These are phyloP conservation scores for Cisticola juncidis DNA, from an alignment of 2,113 vertebrate genomes.

Conservation along the genomic window DNA sequence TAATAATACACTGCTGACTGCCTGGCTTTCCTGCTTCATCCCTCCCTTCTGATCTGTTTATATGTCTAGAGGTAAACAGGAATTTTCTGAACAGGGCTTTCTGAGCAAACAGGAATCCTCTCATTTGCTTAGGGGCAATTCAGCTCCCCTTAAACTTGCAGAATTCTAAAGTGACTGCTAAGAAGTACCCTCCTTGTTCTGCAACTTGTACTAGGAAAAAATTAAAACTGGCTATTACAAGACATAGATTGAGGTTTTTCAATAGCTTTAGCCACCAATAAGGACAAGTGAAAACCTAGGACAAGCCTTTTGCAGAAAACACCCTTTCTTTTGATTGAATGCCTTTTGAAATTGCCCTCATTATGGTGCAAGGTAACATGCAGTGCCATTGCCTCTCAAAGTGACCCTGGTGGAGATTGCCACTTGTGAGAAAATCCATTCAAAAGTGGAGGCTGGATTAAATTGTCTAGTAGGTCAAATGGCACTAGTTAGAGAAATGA, in stretches of 20 bases:
- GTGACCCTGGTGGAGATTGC: conserved; percentile 73
- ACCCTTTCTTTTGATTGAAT: conserved; percentile 72
- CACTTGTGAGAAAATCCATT: conserved; percentile 78
- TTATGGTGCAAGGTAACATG: conserved; percentile 60
- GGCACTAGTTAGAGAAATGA: conserved; percentile 71
- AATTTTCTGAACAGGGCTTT: background rate
- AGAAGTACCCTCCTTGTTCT: background rate
- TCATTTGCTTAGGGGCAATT: background rate
- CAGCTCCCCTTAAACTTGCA: background rate
- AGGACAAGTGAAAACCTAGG: conserved; percentile 27
- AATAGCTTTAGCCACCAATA: conserved; percentile 24
- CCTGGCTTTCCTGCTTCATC: background rate
- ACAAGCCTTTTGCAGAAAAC: conserved; percentile 67
- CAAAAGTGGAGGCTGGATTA: conserved; percentile 74
- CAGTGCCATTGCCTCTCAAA: conserved; percentile 65
- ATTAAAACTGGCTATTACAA: background rate
- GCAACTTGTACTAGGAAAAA: background rate
- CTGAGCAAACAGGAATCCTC: background rate
- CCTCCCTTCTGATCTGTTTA: background rate
- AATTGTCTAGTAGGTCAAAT: conserved; percentile 74
- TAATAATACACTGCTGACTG: background rate
- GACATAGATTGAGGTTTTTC: conserved; percentile 16
- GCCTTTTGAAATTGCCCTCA: conserved; percentile 75
- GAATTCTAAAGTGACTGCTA: background rate
- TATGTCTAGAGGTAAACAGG: background rate